A percentile compares a stretch with the other conserved stretches of the same genome.
phyloP scores from a whole-genome alignment of 2,113 vertebrate species.

The Dipodomys stephensi region DNA sequence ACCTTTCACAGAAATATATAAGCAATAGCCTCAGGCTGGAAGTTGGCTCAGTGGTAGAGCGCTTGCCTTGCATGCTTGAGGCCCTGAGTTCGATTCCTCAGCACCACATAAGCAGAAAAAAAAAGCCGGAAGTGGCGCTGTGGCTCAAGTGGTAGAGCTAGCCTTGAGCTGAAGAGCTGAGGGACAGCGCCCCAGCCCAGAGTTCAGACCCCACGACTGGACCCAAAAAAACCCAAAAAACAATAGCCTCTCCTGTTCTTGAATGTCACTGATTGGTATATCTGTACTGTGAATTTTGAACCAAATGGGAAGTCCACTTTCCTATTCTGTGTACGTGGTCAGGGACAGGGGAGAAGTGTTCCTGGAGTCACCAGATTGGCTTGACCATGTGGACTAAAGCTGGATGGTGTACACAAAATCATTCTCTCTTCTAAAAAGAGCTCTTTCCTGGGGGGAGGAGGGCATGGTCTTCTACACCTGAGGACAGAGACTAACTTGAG shows the following conservation, averaged over 20 bases:
- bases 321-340: rapidly evolving
- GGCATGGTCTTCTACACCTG: not conserved
- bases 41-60: too few relatives aligned
- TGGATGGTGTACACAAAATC: not conserved
- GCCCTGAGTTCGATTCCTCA: too few relatives aligned
- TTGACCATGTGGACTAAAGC: not conserved
- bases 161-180: too few relatives aligned
- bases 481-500: not conserved
- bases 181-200: too few relatives aligned
- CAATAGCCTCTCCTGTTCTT: not conserved
- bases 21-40: too few relatives aligned
- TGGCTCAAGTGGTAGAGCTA: too few relatives aligned
- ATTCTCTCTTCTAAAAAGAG: not conserved
- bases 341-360: rapidly evolving
- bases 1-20: not conserved
- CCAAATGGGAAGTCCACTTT: not conserved
- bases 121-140: too few relatives aligned
- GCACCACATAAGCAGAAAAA: too few relatives aligned
- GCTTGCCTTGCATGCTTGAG: too few relatives aligned
- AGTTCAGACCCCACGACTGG: too few relatives aligned
- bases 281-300: not conserved
- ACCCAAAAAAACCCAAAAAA: too few relatives aligned
- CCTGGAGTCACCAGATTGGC: not conserved
- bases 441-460: too few relatives aligned
- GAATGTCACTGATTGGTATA: not conserved